Base-by-base conservation (phyloP, 2,888 invertebrate genomes). In the Scotopteryx bipunctaria region DNA sequence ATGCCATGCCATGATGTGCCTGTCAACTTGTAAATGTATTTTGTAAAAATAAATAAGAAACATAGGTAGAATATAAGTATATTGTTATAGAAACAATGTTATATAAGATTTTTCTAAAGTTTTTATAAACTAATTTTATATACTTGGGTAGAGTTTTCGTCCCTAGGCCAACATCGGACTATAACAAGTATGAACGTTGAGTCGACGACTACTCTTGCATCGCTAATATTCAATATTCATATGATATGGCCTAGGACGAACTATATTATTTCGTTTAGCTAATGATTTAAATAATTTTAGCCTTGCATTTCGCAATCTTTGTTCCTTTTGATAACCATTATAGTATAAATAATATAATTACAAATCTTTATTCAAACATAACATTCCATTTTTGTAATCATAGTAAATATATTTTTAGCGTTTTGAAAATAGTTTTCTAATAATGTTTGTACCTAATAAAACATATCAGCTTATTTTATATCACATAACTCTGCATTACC, bases 1-100 rank as follows among this genome's bases (percentile, higher is more conserved):
- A 61, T 69, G 67, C 69, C 67, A 75, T 77, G 78, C 81, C 83
- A 73, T 72, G 61, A 74, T 76, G 81, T 83, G 84, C 84, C 82
- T 82, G 74, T 76, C 64, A 64, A 71, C 66, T 55, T 55, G 41
- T 45, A 53, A 31, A 32, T 21, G 23, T 27, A 36, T 38, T 3
- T 19, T 29, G n/a, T n/a, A n/a, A n/a, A 23, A 23, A 25, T 35
- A n/a, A 5, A 21, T 23, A 36, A 19, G 1, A n/a, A n/a, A n/a
- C n/a, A n/a, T n/a, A n/a, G n/a, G n/a, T n/a, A n/a, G n/a, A n/a
- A n/a, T n/a, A n/a, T n/a, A n/a, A n/a, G n/a, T n/a, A n/a, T n/a
- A n/a, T 42, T 41, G 23, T 45, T 40, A 45, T 29, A 5, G 14
- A 9, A 40, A 40, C 15, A 40, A 11, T n/a, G 9, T 29, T 33